These are phyloP conservation scores for Clitarchus hookeri DNA, from an alignment of 2,888 invertebrate species.

Conservation along the genomic window DNA sequence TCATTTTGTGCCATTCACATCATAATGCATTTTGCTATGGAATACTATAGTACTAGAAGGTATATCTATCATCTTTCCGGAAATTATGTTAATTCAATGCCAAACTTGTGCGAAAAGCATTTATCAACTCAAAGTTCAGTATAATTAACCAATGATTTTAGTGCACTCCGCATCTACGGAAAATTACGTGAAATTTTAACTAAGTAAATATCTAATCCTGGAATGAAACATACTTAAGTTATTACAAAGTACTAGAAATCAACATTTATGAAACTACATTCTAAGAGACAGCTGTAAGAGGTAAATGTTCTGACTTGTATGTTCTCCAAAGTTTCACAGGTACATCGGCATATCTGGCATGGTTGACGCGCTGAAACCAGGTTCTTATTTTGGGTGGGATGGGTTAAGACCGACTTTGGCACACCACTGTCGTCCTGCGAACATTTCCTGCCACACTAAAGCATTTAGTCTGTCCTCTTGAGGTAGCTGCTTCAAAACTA, in stretches of 20 bases:
- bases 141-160: too few relatives aligned
- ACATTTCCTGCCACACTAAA: constrained; percentile 5
- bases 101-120: not conserved
- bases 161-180: not conserved
- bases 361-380: not conserved
- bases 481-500: constrained; percentile 14
- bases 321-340: constrained; percentile 11
- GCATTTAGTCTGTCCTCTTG: constrained; percentile 14
- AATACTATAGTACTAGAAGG: not conserved
- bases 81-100: not conserved
- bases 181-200: not conserved
- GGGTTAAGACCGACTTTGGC: not conserved
- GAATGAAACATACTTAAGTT: not conserved
- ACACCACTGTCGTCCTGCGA: constrained; percentile 1
- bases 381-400: not conserved
- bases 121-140: not conserved
- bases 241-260: not conserved
- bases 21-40: not conserved
- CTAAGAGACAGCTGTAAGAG: not conserved
- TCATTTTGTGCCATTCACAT: not conserved
- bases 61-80: not conserved
- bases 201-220: not conserved
- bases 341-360: constrained; percentile 4
- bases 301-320: not conserved
- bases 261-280: not conserved